Evolutionary conservation across 2,797 vertebrate species (phyloP).

Genomic region (Setipinna tenuifilis): DNA sequence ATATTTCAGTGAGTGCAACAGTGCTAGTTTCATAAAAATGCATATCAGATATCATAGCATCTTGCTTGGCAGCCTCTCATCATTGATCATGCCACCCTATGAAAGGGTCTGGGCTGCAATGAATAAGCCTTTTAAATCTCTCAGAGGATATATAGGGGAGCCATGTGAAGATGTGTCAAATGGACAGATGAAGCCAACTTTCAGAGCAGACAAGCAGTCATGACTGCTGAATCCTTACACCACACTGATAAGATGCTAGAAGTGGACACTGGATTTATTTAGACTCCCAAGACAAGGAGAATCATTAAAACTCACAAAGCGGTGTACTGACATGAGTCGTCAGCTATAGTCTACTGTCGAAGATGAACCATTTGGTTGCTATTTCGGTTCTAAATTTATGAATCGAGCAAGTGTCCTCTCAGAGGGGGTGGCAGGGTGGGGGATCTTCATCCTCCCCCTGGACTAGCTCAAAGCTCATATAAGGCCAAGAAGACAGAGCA

Average conservation of each 20-base stretch:
- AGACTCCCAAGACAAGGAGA: not conserved
- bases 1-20: constrained; percentile 2
- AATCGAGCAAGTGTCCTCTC: not conserved
- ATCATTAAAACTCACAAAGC: not conserved
- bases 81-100: not conserved
- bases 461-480: not conserved
- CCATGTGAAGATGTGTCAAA: not conserved
- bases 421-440: not conserved
- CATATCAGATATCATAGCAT: not conserved
- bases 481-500: not conserved
- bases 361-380: not conserved
- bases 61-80: not conserved
- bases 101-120: not conserved
- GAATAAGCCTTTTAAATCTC: not conserved
- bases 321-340: not conserved
- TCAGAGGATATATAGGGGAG: not conserved
- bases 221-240: not conserved
- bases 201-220: not conserved
- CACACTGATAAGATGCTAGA: not conserved
- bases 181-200: not conserved
- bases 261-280: not conserved
- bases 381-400: not conserved
- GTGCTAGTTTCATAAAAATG: not conserved
- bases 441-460: not conserved
- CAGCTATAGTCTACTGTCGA: not conserved